These are phyloP conservation scores for Neofelis nebulosa DNA, from an alignment of 2,113 vertebrate genomes.

Conservation along the genomic window DNA sequence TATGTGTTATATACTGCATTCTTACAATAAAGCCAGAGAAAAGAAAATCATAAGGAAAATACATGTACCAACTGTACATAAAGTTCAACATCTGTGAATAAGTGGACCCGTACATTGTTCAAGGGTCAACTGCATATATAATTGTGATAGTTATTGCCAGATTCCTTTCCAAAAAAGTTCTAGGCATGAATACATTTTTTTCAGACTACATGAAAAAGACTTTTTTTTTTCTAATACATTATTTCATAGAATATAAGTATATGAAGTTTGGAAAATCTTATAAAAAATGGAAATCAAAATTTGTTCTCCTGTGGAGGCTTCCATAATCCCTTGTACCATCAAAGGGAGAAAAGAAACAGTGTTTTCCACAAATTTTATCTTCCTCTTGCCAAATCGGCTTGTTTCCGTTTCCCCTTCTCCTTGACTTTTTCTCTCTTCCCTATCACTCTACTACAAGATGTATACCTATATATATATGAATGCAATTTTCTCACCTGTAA, in stretches of 20 bases:
- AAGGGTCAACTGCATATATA: not conserved
- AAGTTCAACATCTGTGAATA: not conserved
- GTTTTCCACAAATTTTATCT: not conserved
- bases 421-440: not conserved
- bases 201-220: not conserved
- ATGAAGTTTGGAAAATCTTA: not conserved
- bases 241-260: not conserved
- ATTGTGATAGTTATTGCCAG: not conserved
- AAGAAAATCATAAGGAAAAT: not conserved
- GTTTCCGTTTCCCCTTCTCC: not conserved
- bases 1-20: not conserved
- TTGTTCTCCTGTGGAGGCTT: not conserved
- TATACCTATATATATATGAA: not conserved
- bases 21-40: not conserved
- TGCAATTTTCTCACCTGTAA: not conserved
- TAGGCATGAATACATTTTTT: not conserved
- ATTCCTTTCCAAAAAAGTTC: not conserved
- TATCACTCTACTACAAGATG: not conserved
- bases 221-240: not conserved
- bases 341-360: not conserved
- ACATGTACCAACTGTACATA: not conserved
- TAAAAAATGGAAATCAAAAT: slow-evolving; percentile 15
- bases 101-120: not conserved
- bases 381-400: not conserved
- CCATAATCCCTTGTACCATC: not conserved